Conservation (phyloP, 2,113 vertebrate genomes). For the Vulpes vulpes region DNA sequence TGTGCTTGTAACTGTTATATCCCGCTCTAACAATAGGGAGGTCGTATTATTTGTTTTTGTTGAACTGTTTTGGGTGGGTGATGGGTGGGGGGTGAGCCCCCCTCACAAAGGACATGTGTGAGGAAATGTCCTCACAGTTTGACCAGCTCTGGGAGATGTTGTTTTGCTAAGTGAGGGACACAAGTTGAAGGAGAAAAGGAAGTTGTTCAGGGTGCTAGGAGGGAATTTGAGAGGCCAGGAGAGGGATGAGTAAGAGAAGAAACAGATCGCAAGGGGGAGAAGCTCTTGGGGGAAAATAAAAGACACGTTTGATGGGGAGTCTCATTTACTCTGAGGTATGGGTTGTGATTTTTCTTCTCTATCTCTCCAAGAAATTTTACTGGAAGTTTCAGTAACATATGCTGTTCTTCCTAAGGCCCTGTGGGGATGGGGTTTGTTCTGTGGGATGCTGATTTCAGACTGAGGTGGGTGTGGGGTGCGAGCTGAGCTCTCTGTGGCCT, state of each 20-base stretch:
- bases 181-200: not conserved
- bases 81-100: too few relatives aligned
- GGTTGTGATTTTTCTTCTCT: not conserved
- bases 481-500: not conserved
- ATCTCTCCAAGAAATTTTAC: not conserved
- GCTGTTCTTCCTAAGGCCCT: not conserved
- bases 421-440: not conserved
- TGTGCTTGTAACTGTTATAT: fast-evolving
- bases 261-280: not conserved
- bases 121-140: not conserved
- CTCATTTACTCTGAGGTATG: not conserved
- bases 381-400: not conserved
- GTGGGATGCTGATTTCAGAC: not conserved
- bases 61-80: not conserved
- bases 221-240: not conserved
- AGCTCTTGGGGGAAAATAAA: too few relatives aligned
- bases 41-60: not conserved
- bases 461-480: not conserved
- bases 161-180: not conserved
- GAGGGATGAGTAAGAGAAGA: not conserved
- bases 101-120: not conserved
- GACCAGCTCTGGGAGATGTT: not conserved
- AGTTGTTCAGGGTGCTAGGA: not conserved
- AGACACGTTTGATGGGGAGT: not conserved
- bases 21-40: not conserved